A percentile compares a stretch with the other conserved stretches of the same genome.
These are phyloP conservation scores for Strongylocentrotus purpuratus DNA, from an alignment of 35 echinoderm and acorn worm species.

Conservation along the genomic window DNA sequence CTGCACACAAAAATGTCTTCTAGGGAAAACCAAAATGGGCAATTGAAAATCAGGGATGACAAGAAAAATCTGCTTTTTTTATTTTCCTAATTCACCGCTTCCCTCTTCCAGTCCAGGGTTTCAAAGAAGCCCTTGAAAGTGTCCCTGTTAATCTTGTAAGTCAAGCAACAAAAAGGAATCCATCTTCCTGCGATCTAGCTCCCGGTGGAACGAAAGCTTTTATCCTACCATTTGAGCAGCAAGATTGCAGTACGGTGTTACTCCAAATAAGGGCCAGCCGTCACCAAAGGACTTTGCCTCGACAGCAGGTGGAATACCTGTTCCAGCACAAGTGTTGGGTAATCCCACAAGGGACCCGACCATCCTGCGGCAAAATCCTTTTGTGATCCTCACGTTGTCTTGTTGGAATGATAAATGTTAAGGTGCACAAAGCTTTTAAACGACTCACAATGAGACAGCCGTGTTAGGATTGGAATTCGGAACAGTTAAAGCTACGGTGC, in stretches of 20 bases:
- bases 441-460: background rate
- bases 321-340: background rate
- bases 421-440: background rate
- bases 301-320: background rate
- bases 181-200: background rate
- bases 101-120: background rate
- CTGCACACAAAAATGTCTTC: too few species aligned
- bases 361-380: constrained; percentile 1
- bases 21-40: too few species aligned
- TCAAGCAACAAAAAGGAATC: background rate
- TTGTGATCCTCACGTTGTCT: constrained; percentile 8
- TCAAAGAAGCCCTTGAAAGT: background rate
- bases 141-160: background rate
- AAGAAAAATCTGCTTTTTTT: background rate
- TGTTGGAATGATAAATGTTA: background rate
- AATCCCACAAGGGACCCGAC: background rate
- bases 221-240: background rate
- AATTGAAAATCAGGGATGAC: too few species aligned
- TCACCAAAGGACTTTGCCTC: background rate
- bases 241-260: background rate
- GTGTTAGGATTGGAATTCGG: background rate
- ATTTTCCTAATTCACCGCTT: background rate
- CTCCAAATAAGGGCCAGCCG: background rate
- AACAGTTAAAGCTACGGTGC: background rate
- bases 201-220: background rate